phyloP scores from a whole-genome alignment of 2,797 vertebrate genomes.

The Takifugu rubripes region DNA sequence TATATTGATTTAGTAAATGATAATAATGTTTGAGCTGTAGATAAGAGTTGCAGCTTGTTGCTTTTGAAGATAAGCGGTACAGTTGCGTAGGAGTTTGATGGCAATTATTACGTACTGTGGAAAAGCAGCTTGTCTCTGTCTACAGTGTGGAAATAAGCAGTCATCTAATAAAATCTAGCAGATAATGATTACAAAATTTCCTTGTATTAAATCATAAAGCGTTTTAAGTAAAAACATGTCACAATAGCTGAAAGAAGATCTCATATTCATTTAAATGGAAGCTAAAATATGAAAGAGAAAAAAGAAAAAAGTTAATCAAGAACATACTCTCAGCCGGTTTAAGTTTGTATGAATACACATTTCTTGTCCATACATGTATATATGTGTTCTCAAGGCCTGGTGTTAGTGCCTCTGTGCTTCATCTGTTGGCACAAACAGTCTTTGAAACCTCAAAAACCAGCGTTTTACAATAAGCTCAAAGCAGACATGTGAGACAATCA shows the following conservation, averaged over 20 bases:
- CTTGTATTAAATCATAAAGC: no score
- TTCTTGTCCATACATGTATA: no score
- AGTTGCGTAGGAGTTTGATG: no score
- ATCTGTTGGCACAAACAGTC: constrained; percentile 5
- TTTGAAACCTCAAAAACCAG: constrained; percentile 3
- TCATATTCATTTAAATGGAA: constrained; percentile 1
- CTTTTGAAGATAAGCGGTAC: no score
- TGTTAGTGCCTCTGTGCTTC: constrained; percentile 30
- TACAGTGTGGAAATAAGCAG: constrained; percentile 13
- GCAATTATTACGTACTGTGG: not conserved
- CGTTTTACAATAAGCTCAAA: constrained; percentile 4
- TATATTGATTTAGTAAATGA: not conserved
- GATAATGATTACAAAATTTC: no score
- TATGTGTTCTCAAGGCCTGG: constrained; percentile 20
- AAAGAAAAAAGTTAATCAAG: not conserved
- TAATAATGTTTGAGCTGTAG: no score
- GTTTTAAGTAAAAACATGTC: no score
- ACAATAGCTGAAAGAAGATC: no score
- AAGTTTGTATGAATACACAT: constrained; percentile 19
- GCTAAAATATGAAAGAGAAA: constrained; percentile 18
- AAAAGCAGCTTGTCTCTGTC: constrained; percentile 10
- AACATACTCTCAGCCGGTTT: constrained; percentile 5
- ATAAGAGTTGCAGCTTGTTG: no score
- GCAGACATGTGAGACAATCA: constrained; percentile 1
- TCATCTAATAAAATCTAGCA: not conserved